Evolutionary conservation across 1,140 invertebrate genomes (phyloP).

Genomic region (Leptestheria dahalacensis): DNA sequence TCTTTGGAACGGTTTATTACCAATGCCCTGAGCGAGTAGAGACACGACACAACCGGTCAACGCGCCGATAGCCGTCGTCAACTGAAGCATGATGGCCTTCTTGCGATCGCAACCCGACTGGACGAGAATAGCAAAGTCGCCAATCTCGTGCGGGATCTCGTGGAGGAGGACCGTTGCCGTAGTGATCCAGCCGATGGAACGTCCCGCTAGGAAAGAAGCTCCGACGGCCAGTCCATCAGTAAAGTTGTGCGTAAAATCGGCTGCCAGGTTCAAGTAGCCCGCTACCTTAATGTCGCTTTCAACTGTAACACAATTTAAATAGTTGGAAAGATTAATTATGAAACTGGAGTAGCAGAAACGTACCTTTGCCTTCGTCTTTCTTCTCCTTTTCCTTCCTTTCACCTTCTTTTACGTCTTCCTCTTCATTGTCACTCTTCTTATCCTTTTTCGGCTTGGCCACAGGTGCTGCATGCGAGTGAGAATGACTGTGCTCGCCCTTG

Average conservation of each 20-base stretch:
- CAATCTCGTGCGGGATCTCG: conserved; percentile 96
- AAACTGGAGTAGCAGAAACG: background rate
- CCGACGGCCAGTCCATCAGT: conserved; percentile 94
- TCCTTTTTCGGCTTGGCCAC: conserved; percentile 18
- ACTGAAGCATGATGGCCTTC: conserved; percentile 82
- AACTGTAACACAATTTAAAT: conserved; percentile 16
- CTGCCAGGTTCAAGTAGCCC: conserved; percentile 84
- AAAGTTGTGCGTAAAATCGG: conserved; percentile 92
- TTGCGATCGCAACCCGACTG: conserved; percentile 78
- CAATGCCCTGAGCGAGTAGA: conserved; percentile 55
- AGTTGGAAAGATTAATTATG: background rate
- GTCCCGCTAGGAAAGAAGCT: conserved; percentile 84
- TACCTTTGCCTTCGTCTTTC: conserved; percentile 12
- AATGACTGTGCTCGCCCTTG: conserved; percentile 60
- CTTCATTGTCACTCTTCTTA: conserved; percentile 19
- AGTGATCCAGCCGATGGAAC: conserved; percentile 64
- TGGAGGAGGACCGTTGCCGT: conserved; percentile 88
- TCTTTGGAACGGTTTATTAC: conserved; percentile 30
- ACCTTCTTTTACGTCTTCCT: conserved; percentile 19
- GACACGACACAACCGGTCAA: conserved; percentile 77
- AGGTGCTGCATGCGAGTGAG: conserved; percentile 32
- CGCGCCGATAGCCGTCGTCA: conserved; percentile 87
- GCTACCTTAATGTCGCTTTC: conserved; percentile 65
- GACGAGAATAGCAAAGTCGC: conserved; percentile 92
- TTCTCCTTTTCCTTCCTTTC: conserved; percentile 20